These are phyloP conservation scores for Catostomus latipinnis DNA, from an alignment of 2,797 vertebrate species.

Conservation along the genomic window DNA sequence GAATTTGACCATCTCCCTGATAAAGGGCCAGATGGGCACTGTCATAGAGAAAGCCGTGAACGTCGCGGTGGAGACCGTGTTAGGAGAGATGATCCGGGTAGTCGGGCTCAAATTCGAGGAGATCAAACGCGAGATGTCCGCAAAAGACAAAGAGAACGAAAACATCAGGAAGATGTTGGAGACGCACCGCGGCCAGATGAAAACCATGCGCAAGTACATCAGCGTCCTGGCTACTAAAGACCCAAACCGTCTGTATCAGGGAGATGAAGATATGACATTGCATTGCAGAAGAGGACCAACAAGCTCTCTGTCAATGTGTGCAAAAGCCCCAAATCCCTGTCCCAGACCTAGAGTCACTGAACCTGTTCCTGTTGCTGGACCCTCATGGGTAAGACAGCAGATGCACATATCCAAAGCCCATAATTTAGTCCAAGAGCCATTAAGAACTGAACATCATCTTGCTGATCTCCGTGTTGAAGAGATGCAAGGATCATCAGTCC, in stretches of 20 bases:
- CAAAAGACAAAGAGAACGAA: slow-evolving; percentile 80
- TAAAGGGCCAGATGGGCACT: slow-evolving; percentile 80
- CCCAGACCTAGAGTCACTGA: slow-evolving; percentile 20
- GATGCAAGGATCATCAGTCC: slow-evolving; percentile 4
- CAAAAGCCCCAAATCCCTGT: background rate
- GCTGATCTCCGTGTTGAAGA: slow-evolving; percentile 28
- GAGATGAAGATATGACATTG: background rate
- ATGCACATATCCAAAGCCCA: slow-evolving; percentile 14
- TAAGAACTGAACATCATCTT: slow-evolving; percentile 23
- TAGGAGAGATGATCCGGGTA: slow-evolving; percentile 82
- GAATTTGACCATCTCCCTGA: slow-evolving; percentile 79
- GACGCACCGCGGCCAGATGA: slow-evolving; percentile 67
- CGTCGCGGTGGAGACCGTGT: slow-evolving; percentile 79
- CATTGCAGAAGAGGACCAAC: slow-evolving; percentile 11
- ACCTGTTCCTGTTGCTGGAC: background rate
- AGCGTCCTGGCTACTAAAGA: slow-evolving; percentile 68
- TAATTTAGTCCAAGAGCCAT: background rate
- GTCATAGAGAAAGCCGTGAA: slow-evolving; percentile 82
- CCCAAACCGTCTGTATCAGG: slow-evolving; percentile 67
- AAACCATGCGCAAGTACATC: slow-evolving; percentile 65
- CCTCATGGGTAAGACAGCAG: slow-evolving; percentile 41
- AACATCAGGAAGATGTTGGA: slow-evolving; percentile 77
- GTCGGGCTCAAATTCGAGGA: slow-evolving; percentile 82
- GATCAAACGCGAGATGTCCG: slow-evolving; percentile 75
- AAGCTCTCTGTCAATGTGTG: background rate